Evolutionary conservation across 2,113 vertebrate genomes (phyloP).

Genomic region (Cavia porcellus): DNA sequence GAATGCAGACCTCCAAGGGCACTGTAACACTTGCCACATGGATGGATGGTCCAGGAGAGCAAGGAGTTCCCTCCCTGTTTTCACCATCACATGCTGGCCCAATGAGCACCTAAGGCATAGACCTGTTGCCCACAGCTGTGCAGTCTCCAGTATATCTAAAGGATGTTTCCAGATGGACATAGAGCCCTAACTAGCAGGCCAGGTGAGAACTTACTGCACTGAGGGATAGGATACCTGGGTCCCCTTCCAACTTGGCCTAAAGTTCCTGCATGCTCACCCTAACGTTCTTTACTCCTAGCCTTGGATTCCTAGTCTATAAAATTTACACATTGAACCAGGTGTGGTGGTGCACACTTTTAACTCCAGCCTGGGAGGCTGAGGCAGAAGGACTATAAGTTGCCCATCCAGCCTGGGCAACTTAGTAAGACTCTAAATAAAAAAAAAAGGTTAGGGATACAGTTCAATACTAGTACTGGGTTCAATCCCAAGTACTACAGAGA

Average conservation of each 20-base stretch:
- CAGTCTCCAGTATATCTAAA: not conserved
- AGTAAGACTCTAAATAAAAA: not conserved
- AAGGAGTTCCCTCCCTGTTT: not conserved
- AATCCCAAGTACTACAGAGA: not conserved
- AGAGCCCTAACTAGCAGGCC: not conserved
- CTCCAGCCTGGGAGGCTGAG: not conserved
- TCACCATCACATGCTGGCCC: not conserved
- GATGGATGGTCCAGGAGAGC: not conserved
- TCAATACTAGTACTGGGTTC: not conserved
- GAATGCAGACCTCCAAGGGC: not conserved
- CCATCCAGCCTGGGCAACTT: not conserved
- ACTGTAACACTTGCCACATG: not conserved
- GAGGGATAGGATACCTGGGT: not conserved
- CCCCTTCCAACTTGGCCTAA: not conserved
- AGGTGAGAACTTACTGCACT: not conserved
- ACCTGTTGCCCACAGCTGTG: not conserved
- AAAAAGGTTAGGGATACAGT: not conserved
- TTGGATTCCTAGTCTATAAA: not conserved
- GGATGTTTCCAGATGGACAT: not conserved
- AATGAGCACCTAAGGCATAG: not conserved
- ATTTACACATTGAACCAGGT: not conserved
- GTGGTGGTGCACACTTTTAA: not conserved
- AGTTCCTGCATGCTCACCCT: not conserved
- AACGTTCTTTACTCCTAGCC: constrained; percentile 9
- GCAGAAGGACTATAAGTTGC: not conserved